Base-by-base conservation (phyloP, 2,888 invertebrate species). In the Thyatira batis region DNA sequence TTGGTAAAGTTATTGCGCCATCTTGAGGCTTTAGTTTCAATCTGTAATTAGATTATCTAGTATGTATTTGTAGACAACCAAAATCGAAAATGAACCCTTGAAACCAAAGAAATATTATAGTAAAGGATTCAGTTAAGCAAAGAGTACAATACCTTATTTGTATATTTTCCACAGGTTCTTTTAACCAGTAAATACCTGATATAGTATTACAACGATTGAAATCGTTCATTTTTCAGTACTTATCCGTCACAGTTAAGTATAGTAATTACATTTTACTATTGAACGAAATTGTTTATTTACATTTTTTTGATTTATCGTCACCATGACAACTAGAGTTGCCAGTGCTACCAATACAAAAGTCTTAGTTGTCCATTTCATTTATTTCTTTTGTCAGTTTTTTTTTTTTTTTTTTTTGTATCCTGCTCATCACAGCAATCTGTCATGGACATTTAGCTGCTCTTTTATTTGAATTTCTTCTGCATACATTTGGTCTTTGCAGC, bases 151-250 rank as follows among this genome's bases (percentile, higher is more conserved):
- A 82, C 94, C 94, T 83, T 92, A 50, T 94, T 84, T 78, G 82
- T 89, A 45, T 78, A 69, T 92, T 81, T 49, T 87, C 78, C 21
- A 94, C 81, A 25, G 91, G 76, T 66, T 92, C 87, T 43, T 91
- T 89, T 51, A 93, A 81, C 84, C 92, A 92, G 70, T 93, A 92
- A 49, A 92, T 77, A 45, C 90, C 92, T 3, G 89, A 83, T 63
- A 79, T 52, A 71, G 87, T 89, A 66, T 92, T 92, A 57, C 71
- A 76, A 20, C 83, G 83, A 51, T 69, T 75, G 63, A 85, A 89
- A 54, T 84, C 83, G 57, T 80, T 75, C 91, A 92, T 90, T 44
- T 28, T 71, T 20, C 23, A 13, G 13, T 45, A 53, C 8, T 20
- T 17, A 28, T 6, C n/a, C n/a, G n/a, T n/a, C n/a, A 45, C 5